phyloP scores from a whole-genome alignment of 2,797 vertebrate species.

The Tragelaphus oryx region DNA sequence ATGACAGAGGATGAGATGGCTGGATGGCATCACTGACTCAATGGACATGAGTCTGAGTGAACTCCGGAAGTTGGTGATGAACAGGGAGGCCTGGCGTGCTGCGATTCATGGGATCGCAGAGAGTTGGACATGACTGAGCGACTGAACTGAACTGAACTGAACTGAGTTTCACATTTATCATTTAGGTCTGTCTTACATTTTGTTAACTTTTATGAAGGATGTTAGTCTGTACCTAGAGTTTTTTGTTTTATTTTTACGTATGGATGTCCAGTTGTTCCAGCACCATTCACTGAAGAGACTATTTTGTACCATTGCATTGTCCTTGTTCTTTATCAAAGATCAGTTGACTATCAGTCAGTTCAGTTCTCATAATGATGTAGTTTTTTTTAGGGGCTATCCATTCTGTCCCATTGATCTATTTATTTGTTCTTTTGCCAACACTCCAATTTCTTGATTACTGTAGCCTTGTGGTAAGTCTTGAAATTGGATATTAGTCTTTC shows the following conservation, averaged over 20 bases:
- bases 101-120: no score
- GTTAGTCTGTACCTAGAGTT: neutral
- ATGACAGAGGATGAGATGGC: no score
- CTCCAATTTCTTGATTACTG: neutral
- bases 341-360: neutral
- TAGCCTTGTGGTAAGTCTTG: neutral
- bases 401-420: neutral
- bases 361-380: neutral
- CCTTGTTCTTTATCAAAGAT: neutral
- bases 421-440: neutral
- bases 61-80: no score
- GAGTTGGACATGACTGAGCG: no score
- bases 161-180: neutral
- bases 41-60: no score
- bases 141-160: no score
- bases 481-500: neutral
- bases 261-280: neutral
- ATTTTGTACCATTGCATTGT: neutral
- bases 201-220: neutral
- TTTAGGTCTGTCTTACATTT: neutral
- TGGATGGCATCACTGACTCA: no score
- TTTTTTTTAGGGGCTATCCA: neutral
- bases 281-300: neutral
- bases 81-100: no score
- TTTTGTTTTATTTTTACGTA: neutral